phyloP scores from a whole-genome alignment of 2,888 invertebrate genomes.

The Dasypogon diadema region DNA sequence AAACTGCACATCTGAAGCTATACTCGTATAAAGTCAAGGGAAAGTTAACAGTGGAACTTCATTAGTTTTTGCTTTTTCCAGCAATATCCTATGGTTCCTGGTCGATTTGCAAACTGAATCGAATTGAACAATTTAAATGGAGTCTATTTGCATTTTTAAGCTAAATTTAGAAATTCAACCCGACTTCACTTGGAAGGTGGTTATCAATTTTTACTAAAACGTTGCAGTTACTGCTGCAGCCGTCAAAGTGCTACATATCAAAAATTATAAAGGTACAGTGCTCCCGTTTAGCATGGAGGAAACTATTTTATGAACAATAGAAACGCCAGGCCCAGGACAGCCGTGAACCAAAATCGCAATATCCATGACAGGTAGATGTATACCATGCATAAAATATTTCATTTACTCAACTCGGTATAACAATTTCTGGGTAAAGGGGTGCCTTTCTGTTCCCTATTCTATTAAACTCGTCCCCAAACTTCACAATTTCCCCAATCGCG shows the following conservation, averaged over 20 bases:
- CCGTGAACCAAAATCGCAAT: constrained; percentile 35
- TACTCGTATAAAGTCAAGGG: no score
- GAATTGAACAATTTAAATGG: constrained; percentile 1
- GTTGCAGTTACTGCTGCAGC: constrained; percentile 14
- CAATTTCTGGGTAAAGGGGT: constrained; percentile 19
- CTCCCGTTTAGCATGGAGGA: neutral
- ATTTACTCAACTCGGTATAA: constrained; percentile 41
- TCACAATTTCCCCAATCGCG: constrained; percentile 14
- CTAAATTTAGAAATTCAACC: constrained; percentile 15
- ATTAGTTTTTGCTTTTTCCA: no score
- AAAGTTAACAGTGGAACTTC: no score
- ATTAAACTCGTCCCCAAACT: neutral
- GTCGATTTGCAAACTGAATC: no score
- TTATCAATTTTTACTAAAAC: constrained; percentile 21
- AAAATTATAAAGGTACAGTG: constrained; percentile 14
- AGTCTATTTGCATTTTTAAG: constrained; percentile 20
- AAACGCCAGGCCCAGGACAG: neutral
- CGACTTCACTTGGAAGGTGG: neutral
- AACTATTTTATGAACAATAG: constrained; percentile 28
- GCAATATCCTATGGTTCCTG: no score
- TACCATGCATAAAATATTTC: constrained; percentile 46
- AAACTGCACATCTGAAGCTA: no score
- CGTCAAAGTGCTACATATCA: constrained; percentile 11
- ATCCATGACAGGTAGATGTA: constrained; percentile 42
- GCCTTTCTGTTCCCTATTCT: constrained; percentile 19